These are phyloP conservation scores for Drosophila ambigua DNA, from an alignment of 1,140 invertebrate species.

Conservation along the genomic window DNA sequence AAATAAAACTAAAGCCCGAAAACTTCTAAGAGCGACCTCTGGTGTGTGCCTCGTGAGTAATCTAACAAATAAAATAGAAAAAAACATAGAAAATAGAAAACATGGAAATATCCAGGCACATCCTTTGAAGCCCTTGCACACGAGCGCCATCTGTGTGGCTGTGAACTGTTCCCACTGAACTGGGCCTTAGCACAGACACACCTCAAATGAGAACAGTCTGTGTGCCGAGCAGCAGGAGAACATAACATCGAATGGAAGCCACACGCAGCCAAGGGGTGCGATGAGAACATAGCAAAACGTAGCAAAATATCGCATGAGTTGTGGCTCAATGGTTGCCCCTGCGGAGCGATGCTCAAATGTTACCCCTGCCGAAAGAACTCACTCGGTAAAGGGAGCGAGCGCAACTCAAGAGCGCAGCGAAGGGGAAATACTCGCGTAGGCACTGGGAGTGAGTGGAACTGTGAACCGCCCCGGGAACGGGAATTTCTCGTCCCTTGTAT, in stretches of 20 bases:
- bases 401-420: not conserved
- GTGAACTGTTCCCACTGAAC: slow-evolving; percentile 39
- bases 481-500: slow-evolving; percentile 8
- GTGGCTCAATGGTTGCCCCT: not conserved
- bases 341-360: slow-evolving; percentile 16
- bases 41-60: not conserved
- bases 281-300: slow-evolving; percentile 37
- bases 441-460: slow-evolving; percentile 5
- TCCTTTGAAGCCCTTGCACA: slow-evolving; percentile 16
- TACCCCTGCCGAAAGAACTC: slow-evolving; percentile 6
- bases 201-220: slow-evolving; percentile 35
- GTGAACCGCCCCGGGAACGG: not conserved
- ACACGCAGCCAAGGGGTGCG: slow-evolving; percentile 13
- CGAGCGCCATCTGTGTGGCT: slow-evolving; percentile 41
- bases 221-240: not conserved
- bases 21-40: not conserved
- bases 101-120: not conserved
- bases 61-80: not conserved
- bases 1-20: not conserved
- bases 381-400: slow-evolving; percentile 14
- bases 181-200: slow-evolving; percentile 32
- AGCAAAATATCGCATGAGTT: slow-evolving; percentile 18
- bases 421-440: not conserved
- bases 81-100: not conserved
- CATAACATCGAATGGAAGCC: slow-evolving; percentile 8